Evolutionary conservation across 2,113 vertebrate genomes (phyloP), one percentile per base, ranked within the genome.

Genomic region (Phylloscopus whistleri): DNA sequence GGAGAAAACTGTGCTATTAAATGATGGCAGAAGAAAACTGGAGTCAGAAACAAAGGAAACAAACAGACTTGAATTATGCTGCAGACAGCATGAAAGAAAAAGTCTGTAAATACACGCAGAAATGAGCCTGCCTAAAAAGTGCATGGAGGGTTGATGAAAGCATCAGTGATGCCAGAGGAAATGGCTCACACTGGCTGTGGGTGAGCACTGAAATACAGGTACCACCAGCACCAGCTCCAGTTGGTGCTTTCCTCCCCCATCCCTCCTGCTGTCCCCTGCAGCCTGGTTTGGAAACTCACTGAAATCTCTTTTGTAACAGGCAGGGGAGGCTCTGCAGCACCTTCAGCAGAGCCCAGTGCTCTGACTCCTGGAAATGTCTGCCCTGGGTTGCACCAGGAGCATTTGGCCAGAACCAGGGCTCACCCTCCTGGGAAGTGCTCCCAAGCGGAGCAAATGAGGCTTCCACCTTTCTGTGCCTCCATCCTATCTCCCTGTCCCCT

Each of bases 361-460:
- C 68, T 2, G 3, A 11, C 11, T 59, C 30, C 39, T 80, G 39
- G 35, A 43, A 58, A 46, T 0, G 0, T 2, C 63, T 48, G 5
- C 59, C 24, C 33, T 0, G 0, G 10, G 11, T 27, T 63, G 23
- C 7, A 6, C 26, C 28, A 24, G 41, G 33, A 30, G 4, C 24
- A 18, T 24, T 8, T 67, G 43, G 15, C 27, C 52, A 87, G 20
- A 64, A 7, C 12, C 49, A 46, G 70, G 27, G 30, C 2, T 73
- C 28, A 37, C 5, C 11, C 28, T 76, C 59, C 49, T 56, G 37
- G 12, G 33, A 11, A 81, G 64, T 20, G 51, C 21, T 88, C 83
- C 62, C 27, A 62, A 30, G 46, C 39, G 27, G 22, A 70, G 20
- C 13, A 66, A 21, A 24, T 7, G 43, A 80, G 16, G 24, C 20